Percentiles rank a stretch among this genome's conserved stretches.
phyloP scores from a whole-genome alignment of 2,888 invertebrate species.

The Beris chalybata region DNA sequence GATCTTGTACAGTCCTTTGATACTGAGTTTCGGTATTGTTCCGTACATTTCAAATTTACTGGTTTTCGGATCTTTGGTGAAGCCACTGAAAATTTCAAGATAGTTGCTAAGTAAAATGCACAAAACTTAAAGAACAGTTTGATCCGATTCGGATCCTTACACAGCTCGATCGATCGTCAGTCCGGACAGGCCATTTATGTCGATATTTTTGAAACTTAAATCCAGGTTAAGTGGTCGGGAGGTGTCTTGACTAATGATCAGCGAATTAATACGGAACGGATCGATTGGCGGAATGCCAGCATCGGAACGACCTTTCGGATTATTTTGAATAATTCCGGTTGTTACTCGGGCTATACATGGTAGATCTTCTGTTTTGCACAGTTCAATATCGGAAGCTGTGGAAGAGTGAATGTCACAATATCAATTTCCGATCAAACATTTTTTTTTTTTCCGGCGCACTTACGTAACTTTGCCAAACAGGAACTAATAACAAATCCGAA shows the following conservation, averaged over 20 bases:
- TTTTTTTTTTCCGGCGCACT: not conserved
- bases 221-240: conserved; percentile 49
- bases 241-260: conserved; percentile 51
- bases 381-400: conserved; percentile 47
- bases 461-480: conserved; percentile 31
- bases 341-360: conserved; percentile 49
- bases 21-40: conserved; percentile 40
- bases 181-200: conserved; percentile 50
- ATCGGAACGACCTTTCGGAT: conserved; percentile 50
- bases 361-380: conserved; percentile 49
- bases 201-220: conserved; percentile 50
- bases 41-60: conserved; percentile 43
- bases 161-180: conserved; percentile 50
- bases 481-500: conserved; percentile 1
- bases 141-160: conserved; percentile 44
- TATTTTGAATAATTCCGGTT: conserved; percentile 45
- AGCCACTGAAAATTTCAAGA: conserved; percentile 42
- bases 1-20: conserved; percentile 49
- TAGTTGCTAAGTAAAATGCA: not conserved
- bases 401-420: conserved; percentile 7
- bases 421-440: not conserved
- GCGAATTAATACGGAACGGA: conserved; percentile 49
- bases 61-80: conserved; percentile 42
- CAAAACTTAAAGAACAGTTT: not conserved
- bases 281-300: conserved; percentile 52